Evolutionary conservation across 2,113 vertebrate genomes (phyloP), one percentile per base, ranked within the genome.

Genomic region (Podarcis cretensis): DNA sequence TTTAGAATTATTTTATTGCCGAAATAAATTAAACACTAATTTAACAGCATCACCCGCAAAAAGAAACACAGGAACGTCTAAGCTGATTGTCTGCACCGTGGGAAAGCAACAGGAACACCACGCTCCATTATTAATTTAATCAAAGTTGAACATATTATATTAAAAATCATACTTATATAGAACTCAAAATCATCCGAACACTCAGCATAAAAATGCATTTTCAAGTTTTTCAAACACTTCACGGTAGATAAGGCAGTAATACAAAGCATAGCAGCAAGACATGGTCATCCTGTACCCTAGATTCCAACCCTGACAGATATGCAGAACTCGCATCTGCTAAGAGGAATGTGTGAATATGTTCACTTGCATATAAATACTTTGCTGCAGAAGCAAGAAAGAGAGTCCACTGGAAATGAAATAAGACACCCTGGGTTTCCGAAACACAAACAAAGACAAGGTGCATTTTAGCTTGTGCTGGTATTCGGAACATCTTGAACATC

Each of bases 401-500:
- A 87, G 90, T 94, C 92, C 73, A 87, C 87, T 94, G 91, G 78
- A 91, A 91, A 93, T 93, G 84, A 91, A 68, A 5, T 54, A 86
- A 69, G 68, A 87, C 71, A 90, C 32, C 68, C 81, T 23, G 10
- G 14, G 90, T 85, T 90, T 91, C 92, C 63, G 77, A 32, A 30
- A 81, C 43, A 37, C 69, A 78, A 81, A 40, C 16, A 3, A 76
- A 84, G 84, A 40, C 82, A 77, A 90, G 66, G 77, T 63, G 20
- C 75, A 78, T 78, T 73, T 98, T 97, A 99, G 89, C 97, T 94
- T 6, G 96, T 96, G 86, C 98, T 96, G 54, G 98, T 94, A 93
- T 97, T 97, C n/a, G 98, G 98, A 91, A 98, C 96, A 90, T 99
- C 99, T 89, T 99, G 98, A 93, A 95, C 97, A 95, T 99, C 99